These are phyloP conservation scores for Pelosia muscerda DNA, from an alignment of 2,888 invertebrate genomes.

Conservation along the genomic window DNA sequence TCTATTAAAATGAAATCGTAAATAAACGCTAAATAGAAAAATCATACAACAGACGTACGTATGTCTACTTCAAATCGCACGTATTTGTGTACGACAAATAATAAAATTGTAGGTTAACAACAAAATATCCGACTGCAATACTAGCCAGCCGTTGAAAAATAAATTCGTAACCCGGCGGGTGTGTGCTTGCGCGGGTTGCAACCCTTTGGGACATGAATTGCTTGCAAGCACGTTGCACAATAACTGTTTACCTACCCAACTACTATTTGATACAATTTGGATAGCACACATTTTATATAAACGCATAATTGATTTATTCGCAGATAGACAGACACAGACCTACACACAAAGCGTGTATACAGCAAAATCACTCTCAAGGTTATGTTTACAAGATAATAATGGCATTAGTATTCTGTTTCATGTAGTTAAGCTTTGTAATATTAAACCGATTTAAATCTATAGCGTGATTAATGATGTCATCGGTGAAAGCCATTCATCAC, in stretches of 20 bases:
- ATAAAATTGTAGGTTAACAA: constrained; percentile 49
- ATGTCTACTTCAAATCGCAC: constrained; percentile 29
- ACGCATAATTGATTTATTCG: background rate
- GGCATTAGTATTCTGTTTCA: background rate
- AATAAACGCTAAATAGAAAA: background rate
- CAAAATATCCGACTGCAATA: constrained; percentile 54
- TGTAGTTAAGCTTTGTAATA: constrained; percentile 7
- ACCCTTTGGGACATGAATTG: constrained; percentile 53
- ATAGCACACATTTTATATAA: constrained; percentile 17
- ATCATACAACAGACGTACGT: background rate
- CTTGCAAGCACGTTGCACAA: constrained; percentile 51
- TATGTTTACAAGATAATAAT: background rate
- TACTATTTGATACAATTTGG: constrained; percentile 42
- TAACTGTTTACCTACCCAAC: constrained; percentile 49
- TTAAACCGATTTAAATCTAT: constrained; percentile 26
- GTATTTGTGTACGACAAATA: constrained; percentile 44
- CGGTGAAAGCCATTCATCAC: constrained; percentile 56
- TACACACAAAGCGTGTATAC: background rate
- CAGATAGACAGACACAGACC: background rate
- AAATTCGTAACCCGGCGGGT: constrained; percentile 48
- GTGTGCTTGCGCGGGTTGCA: constrained; percentile 47
- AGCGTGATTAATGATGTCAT: constrained; percentile 51
- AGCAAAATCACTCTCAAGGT: constrained; percentile 4
- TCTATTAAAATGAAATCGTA: no score
- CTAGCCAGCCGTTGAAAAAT: constrained; percentile 51